These are phyloP conservation scores for Gonioctena quinquepunctata DNA, from an alignment of 1,140 invertebrate genomes.

Conservation along the genomic window DNA sequence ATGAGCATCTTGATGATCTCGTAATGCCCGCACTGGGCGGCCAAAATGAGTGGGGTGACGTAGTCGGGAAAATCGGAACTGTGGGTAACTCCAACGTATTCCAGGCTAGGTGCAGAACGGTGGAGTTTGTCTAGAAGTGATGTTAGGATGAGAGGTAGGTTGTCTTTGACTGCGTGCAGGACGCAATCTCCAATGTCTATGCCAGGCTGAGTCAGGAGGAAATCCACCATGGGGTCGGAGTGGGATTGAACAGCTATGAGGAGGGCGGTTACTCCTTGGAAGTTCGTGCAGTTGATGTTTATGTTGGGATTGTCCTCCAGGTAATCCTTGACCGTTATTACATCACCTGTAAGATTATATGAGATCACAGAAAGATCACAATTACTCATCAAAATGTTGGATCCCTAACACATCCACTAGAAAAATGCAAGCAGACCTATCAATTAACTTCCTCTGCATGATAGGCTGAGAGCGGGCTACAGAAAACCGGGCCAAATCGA, in stretches of 20 bases:
- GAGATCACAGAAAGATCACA: too few relatives aligned
- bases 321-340: conserved; percentile 53
- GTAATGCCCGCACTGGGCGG: conserved; percentile 71
- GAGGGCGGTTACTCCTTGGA: conserved; percentile 62
- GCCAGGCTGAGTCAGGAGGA: conserved; percentile 56
- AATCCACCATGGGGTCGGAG: conserved; percentile 60
- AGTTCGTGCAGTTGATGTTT: conserved; percentile 60
- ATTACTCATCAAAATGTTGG: too few relatives aligned
- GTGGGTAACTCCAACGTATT: conserved; percentile 58
- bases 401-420: too few relatives aligned
- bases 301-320: conserved; percentile 52
- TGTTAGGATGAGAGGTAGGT: conserved; percentile 57
- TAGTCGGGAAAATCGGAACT: conserved; percentile 69
- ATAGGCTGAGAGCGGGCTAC: too few relatives aligned
- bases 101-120: conserved; percentile 56
- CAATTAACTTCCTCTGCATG: too few relatives aligned
- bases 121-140: conserved; percentile 59
- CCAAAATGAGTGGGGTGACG: conserved; percentile 73
- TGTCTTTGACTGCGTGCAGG: conserved; percentile 61
- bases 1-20: conserved; percentile 71
- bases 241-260: conserved; percentile 60
- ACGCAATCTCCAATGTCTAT: conserved; percentile 62
- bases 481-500: too few relatives aligned
- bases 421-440: too few relatives aligned
- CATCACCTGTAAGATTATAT: conserved; percentile 42